Conservation (phyloP, 2,113 vertebrate genomes). For the Panthera leo region DNA sequence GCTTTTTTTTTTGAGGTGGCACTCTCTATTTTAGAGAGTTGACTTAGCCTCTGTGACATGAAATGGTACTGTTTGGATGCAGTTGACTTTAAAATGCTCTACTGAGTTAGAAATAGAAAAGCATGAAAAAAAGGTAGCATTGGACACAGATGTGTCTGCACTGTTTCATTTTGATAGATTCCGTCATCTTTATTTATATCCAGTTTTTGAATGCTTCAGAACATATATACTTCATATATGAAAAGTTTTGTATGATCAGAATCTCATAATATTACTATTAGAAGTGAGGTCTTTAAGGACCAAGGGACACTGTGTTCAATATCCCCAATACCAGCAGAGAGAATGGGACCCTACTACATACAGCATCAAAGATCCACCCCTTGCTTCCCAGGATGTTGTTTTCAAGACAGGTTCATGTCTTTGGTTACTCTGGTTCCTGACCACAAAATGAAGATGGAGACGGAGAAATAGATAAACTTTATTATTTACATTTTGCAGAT, state of each 20-base stretch:
- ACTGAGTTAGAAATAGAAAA: background rate
- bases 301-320: background rate
- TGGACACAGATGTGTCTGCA: background rate
- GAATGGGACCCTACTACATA: background rate
- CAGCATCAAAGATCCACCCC: background rate
- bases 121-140: background rate
- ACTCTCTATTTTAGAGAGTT: conserved; percentile 41
- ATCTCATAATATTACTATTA: background rate
- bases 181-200: background rate
- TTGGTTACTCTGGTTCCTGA: background rate
- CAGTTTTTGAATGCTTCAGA: background rate
- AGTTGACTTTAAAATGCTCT: conserved; percentile 19
- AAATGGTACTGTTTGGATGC: conserved; percentile 21
- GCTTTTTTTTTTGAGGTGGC: conserved; percentile 12
- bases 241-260: background rate
- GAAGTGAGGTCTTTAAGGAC: background rate
- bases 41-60: conserved; percentile 18
- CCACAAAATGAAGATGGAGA: background rate
- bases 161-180: background rate
- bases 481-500: background rate
- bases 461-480: background rate
- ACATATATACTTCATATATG: background rate
- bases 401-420: background rate
- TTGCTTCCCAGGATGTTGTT: background rate
- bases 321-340: background rate